Base-by-base conservation (phyloP, 2,113 vertebrate genomes). In the Bubo blakistoni region DNA sequence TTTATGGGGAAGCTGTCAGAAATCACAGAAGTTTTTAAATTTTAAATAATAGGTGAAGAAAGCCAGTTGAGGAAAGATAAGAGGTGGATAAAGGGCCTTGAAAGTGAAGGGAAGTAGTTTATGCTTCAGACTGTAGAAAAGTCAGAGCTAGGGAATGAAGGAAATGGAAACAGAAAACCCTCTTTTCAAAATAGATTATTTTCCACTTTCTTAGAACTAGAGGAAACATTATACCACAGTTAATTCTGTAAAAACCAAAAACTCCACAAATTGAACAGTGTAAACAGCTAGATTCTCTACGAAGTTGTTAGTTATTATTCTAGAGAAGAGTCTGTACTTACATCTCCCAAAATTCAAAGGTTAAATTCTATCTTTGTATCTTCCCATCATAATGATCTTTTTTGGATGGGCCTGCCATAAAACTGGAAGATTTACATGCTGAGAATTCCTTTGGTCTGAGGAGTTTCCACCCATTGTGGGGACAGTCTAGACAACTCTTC, bases 371-470 rank as follows among this genome's bases (percentile, higher is more conserved):
- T 66, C 61, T 81, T 94, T 91, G 19, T 69, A 11, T 88, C 27
- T 85, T 92, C 47, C 29, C 44, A 59, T 84, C 24, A 27, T n/a
- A 40, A 52, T 29, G 27, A 76, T 51, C 13, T 52, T 59, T 83
- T 80, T 79, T 84, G 57, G 61, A 84, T 69, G 32, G 32, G 30
- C 71, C 81, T 79, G 77, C 49, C 52, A 26, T 81, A 59, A 85
- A 86, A 42, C 44, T 80, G 70, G 25, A 76, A 73, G n/a, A 87
- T 87, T 77, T 89, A 58, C 32, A 34, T 70, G 49, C 81, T 91
- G 58, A 79, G 73, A 87, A 91, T 88, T 94, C 69, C 61, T 93
- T 92, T 95, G 81, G 40, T 72, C 58, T 94, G 69, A 71, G 55
- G 57, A 87, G 40, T 87, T 96, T 86, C 73, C 36, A 89, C 34